Conservation (phyloP, 2,888 invertebrate species). For the Nephrotoma guestfalica region DNA sequence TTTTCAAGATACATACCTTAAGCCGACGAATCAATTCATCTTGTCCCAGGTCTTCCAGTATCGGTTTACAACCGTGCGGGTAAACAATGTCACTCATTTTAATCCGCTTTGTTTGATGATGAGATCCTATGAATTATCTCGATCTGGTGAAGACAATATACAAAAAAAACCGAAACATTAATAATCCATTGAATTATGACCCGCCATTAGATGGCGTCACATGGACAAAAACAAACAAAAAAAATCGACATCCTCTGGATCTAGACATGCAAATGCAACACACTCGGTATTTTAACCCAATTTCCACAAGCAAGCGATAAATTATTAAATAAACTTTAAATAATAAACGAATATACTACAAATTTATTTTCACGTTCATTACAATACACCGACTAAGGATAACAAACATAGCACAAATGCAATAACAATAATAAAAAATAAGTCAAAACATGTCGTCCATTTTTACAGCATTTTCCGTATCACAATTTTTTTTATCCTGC, state of each 20-base stretch:
- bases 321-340: background rate
- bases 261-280: background rate
- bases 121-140: background rate
- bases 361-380: background rate
- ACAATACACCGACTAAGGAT: background rate
- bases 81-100: conserved; percentile 77
- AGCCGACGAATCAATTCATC: conserved; percentile 90
- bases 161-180: background rate
- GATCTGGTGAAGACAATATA: background rate
- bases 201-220: conserved; percentile 5
- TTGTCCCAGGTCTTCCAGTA: conserved; percentile 86
- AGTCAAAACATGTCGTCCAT: background rate
- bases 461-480: background rate
- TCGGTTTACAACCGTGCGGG: conserved; percentile 88
- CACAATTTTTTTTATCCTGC: background rate
- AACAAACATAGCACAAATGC: background rate
- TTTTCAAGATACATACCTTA: conserved; percentile 45
- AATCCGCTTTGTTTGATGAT: background rate
- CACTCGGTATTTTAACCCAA: background rate
- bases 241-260: background rate
- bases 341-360: background rate
- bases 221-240: background rate
- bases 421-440: background rate
- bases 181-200: background rate
- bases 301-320: background rate